Evolutionary conservation across 2,113 vertebrate genomes (phyloP).

Genomic region (Lanius collurio): DNA sequence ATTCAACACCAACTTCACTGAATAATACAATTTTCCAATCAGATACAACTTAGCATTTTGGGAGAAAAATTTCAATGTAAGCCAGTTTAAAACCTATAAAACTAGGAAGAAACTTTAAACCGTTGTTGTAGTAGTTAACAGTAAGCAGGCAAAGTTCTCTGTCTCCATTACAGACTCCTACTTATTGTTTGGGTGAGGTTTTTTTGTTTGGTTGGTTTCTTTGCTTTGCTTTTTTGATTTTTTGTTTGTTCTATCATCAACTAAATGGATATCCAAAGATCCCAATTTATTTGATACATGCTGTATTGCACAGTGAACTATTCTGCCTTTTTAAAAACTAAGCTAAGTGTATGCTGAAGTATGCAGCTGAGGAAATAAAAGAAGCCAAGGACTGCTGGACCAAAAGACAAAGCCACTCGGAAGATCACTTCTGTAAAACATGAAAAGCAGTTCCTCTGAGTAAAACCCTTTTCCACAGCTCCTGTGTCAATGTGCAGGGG

Average conservation of each 20-base stretch:
- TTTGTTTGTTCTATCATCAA: background rate
- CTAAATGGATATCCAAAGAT: background rate
- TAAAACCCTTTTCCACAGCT: background rate
- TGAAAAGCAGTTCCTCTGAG: background rate
- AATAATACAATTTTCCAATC: background rate
- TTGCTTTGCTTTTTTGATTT: background rate
- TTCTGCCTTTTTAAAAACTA: background rate
- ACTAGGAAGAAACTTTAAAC: background rate
- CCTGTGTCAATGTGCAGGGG: background rate
- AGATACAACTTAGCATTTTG: background rate
- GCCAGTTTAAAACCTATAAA: background rate
- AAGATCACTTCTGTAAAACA: background rate
- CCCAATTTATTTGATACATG: background rate
- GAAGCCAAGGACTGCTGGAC: background rate
- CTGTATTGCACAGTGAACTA: background rate
- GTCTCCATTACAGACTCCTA: background rate
- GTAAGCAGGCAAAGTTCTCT: background rate
- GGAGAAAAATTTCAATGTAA: background rate
- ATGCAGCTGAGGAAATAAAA: background rate
- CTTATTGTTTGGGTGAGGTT: background rate
- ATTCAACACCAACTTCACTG: background rate
- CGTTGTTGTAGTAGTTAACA: background rate
- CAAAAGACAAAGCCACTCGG: background rate
- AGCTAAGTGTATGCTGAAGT: background rate
- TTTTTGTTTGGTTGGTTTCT: fast-evolving